Evolutionary conservation across 2,888 invertebrate species (phyloP), one percentile per base, ranked within the genome.

Genomic region (Ornithoptera priamus): DNA sequence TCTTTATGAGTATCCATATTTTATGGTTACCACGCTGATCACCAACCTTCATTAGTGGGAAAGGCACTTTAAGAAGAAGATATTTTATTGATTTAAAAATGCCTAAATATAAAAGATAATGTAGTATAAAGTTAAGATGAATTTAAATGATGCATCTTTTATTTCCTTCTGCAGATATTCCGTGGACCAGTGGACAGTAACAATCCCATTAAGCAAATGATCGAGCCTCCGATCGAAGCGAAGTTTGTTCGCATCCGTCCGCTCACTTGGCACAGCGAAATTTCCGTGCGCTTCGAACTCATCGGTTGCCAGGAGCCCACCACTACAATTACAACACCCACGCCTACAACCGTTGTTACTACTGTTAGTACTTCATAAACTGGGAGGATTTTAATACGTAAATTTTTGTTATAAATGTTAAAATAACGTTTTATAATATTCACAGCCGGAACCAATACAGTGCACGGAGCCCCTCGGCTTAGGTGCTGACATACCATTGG

Each of bases 401-500:
- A 30, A 12, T 46, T 15, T 46, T 15, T 4, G 12, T 12, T 15
- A 12, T 15, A 15, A 15, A 46, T 15, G 46, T 15, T 46, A 17
- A 12, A 46, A 30, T 30, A 46, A 46, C 46, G 15, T 46, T 46
- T 46, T 46, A 3, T 17, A 15, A 46, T 46, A 17, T 42, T 62
- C 56, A 5, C 75, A 88, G 87, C 72, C 75, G 17, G 76, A 73
- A 10, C 75, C 80, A 17, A 77, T 89, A 68, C 85, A 94, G 70
- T 97, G 97, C 78, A 90, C 92, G 5, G 96, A 97, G 74, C 92
- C 94, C 0, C 95, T 97, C 93, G 97, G 97, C 2, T 80, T 97
- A 36, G 94, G 94, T 8, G 94, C 94, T 57, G 94, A 94, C 18
- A 89, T 97, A 79, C 88, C 93, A 2, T 87, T 95, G 20, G 91